phyloP scores from a whole-genome alignment of 2,888 invertebrate genomes.

The Eupithecia inturbata region DNA sequence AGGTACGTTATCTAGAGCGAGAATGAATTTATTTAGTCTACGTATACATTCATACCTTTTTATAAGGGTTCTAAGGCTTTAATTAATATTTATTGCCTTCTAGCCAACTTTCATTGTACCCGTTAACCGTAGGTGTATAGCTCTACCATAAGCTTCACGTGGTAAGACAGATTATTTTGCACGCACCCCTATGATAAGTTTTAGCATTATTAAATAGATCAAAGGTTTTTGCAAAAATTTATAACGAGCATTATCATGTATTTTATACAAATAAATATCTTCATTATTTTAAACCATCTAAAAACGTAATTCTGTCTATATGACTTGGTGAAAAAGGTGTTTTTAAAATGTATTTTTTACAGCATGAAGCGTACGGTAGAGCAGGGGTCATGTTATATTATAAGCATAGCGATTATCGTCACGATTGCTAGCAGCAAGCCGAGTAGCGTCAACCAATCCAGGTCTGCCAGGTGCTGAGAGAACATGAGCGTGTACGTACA shows the following conservation, averaged over 20 bases:
- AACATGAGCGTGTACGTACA: conserved; percentile 90
- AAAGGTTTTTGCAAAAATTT: background rate
- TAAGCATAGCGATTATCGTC: conserved; percentile 88
- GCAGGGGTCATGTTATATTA: conserved; percentile 68
- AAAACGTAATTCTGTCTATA: background rate
- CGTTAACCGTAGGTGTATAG: conserved; percentile 5
- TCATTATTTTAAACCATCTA: background rate
- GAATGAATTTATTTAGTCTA: background rate
- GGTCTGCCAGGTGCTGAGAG: conserved; percentile 87
- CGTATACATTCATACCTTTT: background rate
- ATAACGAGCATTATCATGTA: background rate
- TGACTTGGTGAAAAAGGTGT: background rate
- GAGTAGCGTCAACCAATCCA: conserved; percentile 90
- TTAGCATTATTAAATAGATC: background rate
- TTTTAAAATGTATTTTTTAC: background rate
- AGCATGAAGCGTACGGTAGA: background rate
- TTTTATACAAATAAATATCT: background rate
- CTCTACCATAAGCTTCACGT: background rate
- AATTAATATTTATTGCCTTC: background rate
- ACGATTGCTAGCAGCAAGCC: conserved; percentile 90
- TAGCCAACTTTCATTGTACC: background rate
- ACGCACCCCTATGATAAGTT: background rate
- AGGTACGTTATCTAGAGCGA: background rate
- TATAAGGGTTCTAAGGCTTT: background rate
- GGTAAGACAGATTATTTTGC: background rate